Conservation (phyloP, 2,113 vertebrate genomes). For the Porphyrio hochstetteri region DNA sequence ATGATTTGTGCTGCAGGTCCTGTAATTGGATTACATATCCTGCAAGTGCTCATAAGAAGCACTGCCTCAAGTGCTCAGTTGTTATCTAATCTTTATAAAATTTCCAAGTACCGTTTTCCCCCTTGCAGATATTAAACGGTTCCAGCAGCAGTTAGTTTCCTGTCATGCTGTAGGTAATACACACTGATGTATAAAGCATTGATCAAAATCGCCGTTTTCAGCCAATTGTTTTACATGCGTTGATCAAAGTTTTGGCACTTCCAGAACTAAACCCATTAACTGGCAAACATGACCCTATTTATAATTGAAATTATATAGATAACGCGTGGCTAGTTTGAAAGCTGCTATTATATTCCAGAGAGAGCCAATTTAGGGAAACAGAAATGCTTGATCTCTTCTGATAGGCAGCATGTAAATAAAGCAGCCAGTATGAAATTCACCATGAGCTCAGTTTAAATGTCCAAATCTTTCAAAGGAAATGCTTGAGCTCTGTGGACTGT, state of each 20-base stretch:
- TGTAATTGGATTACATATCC: background rate
- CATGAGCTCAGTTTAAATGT: slow-evolving; percentile 29
- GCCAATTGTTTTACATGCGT: slow-evolving; percentile 50
- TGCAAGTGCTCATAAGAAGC: background rate
- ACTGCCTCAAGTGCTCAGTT: slow-evolving; percentile 28
- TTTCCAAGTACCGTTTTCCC: slow-evolving; percentile 45
- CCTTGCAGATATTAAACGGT: slow-evolving; percentile 58
- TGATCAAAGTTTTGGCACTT: slow-evolving; percentile 76
- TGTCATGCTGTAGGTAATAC: slow-evolving; percentile 50
- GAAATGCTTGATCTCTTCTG: slow-evolving; percentile 43
- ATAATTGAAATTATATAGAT: slow-evolving; percentile 58
- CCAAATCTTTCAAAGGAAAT: slow-evolving; percentile 42
- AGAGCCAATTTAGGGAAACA: slow-evolving; percentile 27
- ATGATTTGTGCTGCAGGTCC: background rate
- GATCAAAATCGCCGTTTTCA: slow-evolving; percentile 51
- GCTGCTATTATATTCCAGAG: slow-evolving; percentile 60
- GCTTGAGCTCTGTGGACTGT: background rate
- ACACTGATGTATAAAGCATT: slow-evolving; percentile 41
- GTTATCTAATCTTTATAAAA: slow-evolving; percentile 63
- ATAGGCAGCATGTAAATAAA: slow-evolving; percentile 48
- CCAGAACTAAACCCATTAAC: slow-evolving; percentile 68
- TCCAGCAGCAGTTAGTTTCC: slow-evolving; percentile 56
- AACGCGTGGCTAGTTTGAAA: slow-evolving; percentile 65
- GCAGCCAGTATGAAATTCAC: slow-evolving; percentile 51
- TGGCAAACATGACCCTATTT: slow-evolving; percentile 56